phyloP scores from a whole-genome alignment of 2,113 vertebrate genomes.

The Ophiodon elongatus region DNA sequence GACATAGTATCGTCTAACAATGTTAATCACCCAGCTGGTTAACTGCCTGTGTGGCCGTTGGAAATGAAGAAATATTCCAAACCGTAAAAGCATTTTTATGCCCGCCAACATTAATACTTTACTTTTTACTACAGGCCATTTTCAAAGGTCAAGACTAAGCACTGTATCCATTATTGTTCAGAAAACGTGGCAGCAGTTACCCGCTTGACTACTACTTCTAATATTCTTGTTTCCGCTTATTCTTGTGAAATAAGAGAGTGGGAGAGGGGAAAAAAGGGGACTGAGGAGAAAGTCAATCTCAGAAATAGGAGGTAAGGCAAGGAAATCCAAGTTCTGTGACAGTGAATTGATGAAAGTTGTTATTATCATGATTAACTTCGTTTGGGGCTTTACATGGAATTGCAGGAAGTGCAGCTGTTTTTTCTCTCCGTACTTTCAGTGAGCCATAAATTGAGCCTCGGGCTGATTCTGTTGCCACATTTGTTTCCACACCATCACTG shows the following conservation, averaged over 20 bases:
- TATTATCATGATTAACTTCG: constrained; percentile 63
- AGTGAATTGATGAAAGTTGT: constrained; percentile 62
- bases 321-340: constrained; percentile 49
- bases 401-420: constrained; percentile 52
- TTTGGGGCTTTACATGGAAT: constrained; percentile 49
- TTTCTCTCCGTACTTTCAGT: constrained; percentile 35
- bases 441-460: constrained; percentile 47
- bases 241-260: constrained; percentile 51
- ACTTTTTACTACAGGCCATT: constrained; percentile 63
- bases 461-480: constrained; percentile 47
- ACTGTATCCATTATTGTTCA: constrained; percentile 74
- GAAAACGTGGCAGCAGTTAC: constrained; percentile 69
- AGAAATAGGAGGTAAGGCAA: constrained; percentile 23
- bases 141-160: constrained; percentile 77
- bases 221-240: constrained; percentile 65
- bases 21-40: not conserved
- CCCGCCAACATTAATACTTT: constrained; percentile 9
- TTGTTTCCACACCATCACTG: constrained; percentile 50
- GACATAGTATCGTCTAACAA: not conserved
- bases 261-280: not conserved
- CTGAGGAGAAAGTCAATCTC: constrained; percentile 39
- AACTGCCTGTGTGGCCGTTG: not conserved
- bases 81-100: not conserved
- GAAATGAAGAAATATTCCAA: not conserved
- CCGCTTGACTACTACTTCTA: constrained; percentile 45